Conservation (phyloP, 2,888 invertebrate species). For the Drosophila vallismaia region DNA sequence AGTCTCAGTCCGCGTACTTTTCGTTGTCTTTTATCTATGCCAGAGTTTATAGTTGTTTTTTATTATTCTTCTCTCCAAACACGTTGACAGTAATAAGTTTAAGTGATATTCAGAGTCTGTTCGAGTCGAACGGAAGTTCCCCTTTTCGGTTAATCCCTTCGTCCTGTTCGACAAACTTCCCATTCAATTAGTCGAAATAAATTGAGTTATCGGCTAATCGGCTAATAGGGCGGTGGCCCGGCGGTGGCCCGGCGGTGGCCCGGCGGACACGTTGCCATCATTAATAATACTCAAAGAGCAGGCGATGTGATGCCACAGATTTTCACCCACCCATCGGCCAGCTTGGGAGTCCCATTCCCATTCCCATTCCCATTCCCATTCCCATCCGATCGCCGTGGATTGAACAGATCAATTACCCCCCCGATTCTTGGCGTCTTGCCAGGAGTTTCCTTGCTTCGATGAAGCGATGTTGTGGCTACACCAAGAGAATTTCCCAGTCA, state of each 20-base stretch:
- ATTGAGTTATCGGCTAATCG: constrained; percentile 76
- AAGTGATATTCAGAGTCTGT: neutral
- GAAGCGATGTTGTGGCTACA: constrained; percentile 4
- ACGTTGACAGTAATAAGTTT: neutral
- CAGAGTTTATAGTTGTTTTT: neutral
- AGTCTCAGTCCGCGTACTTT: constrained; percentile 32
- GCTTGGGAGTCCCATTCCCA: constrained; percentile 67
- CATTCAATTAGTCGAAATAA: constrained; percentile 71
- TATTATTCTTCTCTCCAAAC: no score
- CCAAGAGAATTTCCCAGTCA: neutral
- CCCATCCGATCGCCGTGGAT: constrained; percentile 63
- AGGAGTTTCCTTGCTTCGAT: constrained; percentile 7
- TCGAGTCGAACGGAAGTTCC: constrained; percentile 31
- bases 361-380: no score
- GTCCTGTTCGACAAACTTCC: constrained; percentile 21
- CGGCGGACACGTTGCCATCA: constrained; percentile 62
- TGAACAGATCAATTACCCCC: constrained; percentile 75
- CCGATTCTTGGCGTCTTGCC: neutral
- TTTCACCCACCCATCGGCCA: constrained; percentile 12
- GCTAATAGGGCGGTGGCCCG: constrained; percentile 46
- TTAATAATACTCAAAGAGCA: constrained; percentile 71
- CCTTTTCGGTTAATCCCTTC: constrained; percentile 42
- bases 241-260: constrained; percentile 46
- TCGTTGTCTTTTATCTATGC: constrained; percentile 23
- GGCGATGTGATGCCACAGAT: constrained; percentile 16